Evolutionary conservation across 30 jellyfish, hydroid and myxozoan genomes (phyloP), one percentile per base, ranked within the genome.

Genomic region (Pelagia noctiluca): DNA sequence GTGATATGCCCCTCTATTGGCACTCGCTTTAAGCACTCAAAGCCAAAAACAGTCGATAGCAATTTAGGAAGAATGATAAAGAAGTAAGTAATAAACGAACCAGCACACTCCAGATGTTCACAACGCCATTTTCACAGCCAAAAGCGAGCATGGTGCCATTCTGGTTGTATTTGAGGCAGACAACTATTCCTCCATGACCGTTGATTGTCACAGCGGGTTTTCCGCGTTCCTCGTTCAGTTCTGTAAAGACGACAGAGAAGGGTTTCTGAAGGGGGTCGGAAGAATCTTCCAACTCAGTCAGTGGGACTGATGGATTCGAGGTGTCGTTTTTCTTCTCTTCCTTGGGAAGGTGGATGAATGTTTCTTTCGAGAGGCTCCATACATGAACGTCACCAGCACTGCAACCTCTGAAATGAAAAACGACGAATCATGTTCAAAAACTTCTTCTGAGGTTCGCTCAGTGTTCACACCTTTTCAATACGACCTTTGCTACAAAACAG

Each of bases 361-460:
- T 21, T 24, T 25, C 76, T 57, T 70, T 70, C 33, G 64, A 38
- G 60, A 90, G 71, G 35, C 52, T 78, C 97, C 96, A 90, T 21
- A 90, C 50, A 47, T 85, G 90, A 23, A 84, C 46, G n/a, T 82
- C 91, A 5, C 97, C 97, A 61, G 49, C 67, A 34, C 67, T 66
- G 68, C 89, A 90, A 25, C 97, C 97, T 8, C 97, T 90, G 63
- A 1, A n/a, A n/a, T n/a, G n/a, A n/a, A n/a, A n/a, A n/a, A n/a
- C n/a, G n/a, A n/a, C n/a, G n/a, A n/a, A n/a, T n/a, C n/a, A n/a
- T n/a, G n/a, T n/a, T n/a, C n/a, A n/a, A n/a, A n/a, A n/a, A n/a
- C n/a, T n/a, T n/a, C n/a, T n/a, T n/a, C n/a, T n/a, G n/a, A n/a
- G n/a, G n/a, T n/a, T n/a, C n/a, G n/a, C n/a, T n/a, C n/a, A n/a